Evolutionary conservation across 2,797 vertebrate species (phyloP).

Genomic region (Gastrophryne carolinensis): DNA sequence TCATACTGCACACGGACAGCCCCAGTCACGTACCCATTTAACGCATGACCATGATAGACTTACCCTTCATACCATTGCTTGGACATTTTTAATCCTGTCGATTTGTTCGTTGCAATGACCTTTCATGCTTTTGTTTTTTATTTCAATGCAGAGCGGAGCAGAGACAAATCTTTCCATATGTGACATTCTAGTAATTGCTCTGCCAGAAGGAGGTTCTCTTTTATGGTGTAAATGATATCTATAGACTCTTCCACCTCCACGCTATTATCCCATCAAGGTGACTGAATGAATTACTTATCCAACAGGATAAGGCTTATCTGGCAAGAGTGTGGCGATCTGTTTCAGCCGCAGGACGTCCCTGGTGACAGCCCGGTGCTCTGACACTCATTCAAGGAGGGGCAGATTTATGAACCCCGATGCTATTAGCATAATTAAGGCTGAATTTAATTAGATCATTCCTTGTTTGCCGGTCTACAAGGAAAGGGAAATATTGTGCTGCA

Average conservation of each 20-base stretch:
- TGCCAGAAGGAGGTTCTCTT: slow-evolving; percentile 32
- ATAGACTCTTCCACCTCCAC: slow-evolving; percentile 52
- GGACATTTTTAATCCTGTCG: background rate
- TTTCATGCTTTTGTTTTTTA: background rate
- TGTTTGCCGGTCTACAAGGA: slow-evolving; percentile 29
- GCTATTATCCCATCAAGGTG: slow-evolving; percentile 56
- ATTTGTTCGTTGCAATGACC: slow-evolving; percentile 5
- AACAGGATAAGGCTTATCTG: slow-evolving; percentile 61
- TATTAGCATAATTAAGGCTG: slow-evolving; percentile 60
- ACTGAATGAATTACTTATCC: slow-evolving; percentile 66
- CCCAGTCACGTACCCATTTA: too few species aligned
- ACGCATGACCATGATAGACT: too few species aligned
- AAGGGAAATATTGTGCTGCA: background rate
- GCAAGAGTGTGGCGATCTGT: slow-evolving; percentile 61
- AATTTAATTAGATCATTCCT: slow-evolving; percentile 62
- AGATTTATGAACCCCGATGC: slow-evolving; percentile 55
- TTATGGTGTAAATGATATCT: slow-evolving; percentile 31
- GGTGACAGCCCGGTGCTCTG: slow-evolving; percentile 58
- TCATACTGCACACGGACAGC: too few species aligned
- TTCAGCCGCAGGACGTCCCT: slow-evolving; percentile 53
- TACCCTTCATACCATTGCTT: background rate
- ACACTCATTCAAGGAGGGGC: slow-evolving; percentile 61
- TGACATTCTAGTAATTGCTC: slow-evolving; percentile 44
- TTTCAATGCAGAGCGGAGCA: slow-evolving; percentile 6
- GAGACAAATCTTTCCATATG: slow-evolving; percentile 30